These are phyloP conservation scores for Platynereis dumerilii DNA, from an alignment of 2,888 invertebrate genomes.

Conservation along the genomic window DNA sequence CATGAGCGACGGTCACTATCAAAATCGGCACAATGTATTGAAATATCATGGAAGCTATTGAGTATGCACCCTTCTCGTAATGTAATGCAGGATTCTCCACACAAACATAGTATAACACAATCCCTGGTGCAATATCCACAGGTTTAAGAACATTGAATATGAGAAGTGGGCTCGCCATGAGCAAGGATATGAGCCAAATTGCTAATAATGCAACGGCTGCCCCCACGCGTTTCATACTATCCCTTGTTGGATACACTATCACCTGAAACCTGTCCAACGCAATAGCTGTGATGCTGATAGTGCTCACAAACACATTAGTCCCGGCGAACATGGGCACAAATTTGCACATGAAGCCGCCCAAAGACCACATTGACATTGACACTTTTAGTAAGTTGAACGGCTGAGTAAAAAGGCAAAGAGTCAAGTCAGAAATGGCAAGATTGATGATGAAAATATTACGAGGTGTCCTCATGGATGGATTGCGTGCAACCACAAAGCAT, in stretches of 20 bases:
- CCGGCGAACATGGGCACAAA: constrained; percentile 86
- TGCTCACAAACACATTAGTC: constrained; percentile 90
- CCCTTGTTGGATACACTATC: constrained; percentile 85
- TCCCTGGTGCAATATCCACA: constrained; percentile 23
- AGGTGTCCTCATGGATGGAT: constrained; percentile 88
- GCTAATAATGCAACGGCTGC: constrained; percentile 74
- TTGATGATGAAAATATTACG: constrained; percentile 92
- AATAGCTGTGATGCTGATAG: constrained; percentile 91
- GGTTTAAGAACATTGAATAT: constrained; percentile 66
- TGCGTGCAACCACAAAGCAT: constrained; percentile 78
- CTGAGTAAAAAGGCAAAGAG: constrained; percentile 87
- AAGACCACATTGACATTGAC: constrained; percentile 71
- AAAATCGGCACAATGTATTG: constrained; percentile 85
- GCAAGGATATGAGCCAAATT: constrained; percentile 73
- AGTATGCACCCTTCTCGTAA: constrained; percentile 71
- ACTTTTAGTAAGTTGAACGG: constrained; percentile 86
- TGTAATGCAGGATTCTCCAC: constrained; percentile 51
- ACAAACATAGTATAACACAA: constrained; percentile 41
- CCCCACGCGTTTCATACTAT: constrained; percentile 78
- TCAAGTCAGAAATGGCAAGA: constrained; percentile 79
- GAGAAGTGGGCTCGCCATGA: constrained; percentile 81
- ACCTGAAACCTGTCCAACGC: constrained; percentile 67
- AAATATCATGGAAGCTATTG: constrained; percentile 81
- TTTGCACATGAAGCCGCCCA: constrained; percentile 85
- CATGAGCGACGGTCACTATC: constrained; percentile 82